A percentile compares a stretch with the other conserved stretches of the same genome.
These are phyloP conservation scores for Dasysyrphus albostriatus DNA, from an alignment of 2,888 invertebrate genomes.

Conservation along the genomic window DNA sequence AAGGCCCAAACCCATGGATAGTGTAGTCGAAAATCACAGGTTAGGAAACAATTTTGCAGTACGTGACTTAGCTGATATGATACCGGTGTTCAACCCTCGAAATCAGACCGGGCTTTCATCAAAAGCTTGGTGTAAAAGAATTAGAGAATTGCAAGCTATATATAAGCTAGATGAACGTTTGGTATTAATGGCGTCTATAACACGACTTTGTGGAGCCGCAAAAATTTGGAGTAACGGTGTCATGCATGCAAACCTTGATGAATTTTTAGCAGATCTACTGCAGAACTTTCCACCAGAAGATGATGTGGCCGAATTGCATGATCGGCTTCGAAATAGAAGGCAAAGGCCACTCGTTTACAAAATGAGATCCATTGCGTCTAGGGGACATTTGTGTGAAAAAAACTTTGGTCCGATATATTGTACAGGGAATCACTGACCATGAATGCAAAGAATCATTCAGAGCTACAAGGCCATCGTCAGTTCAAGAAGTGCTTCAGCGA, in stretches of 20 bases:
- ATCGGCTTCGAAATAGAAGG: no score
- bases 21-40: background rate
- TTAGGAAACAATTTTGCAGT: no score
- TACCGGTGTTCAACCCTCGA: background rate
- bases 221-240: slow-evolving; percentile 2
- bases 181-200: slow-evolving; percentile 1
- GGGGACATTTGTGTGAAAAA: background rate
- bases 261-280: background rate
- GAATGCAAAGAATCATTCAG: background rate
- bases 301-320: background rate
- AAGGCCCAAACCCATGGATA: background rate
- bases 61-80: no score
- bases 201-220: no score
- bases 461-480: background rate
- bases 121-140: background rate
- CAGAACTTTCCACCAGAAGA: background rate
- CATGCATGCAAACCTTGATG: background rate
- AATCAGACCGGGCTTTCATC: background rate
- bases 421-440: background rate
- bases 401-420: slow-evolving; percentile 1
- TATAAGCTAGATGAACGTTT: background rate
- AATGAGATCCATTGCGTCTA: background rate
- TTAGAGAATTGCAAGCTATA: background rate
- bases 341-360: background rate
- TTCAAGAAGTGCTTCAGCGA: background rate